phyloP scores from a whole-genome alignment of 1,140 invertebrate genomes.

The Anastrepha obliqua region DNA sequence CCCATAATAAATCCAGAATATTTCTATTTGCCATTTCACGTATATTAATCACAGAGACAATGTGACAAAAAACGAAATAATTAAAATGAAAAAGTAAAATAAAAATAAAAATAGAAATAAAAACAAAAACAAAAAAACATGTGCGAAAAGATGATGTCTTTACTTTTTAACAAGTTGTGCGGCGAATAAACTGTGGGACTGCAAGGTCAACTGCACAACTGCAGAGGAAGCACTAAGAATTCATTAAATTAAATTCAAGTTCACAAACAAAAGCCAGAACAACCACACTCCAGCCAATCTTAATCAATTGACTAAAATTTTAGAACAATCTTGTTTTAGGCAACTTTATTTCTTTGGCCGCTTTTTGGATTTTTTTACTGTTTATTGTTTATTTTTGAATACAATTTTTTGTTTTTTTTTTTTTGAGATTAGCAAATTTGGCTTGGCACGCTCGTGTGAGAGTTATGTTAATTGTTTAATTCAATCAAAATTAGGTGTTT shows the following conservation, averaged over 20 bases:
- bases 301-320: constrained; percentile 35
- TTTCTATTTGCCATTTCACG: constrained; percentile 23
- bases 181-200: constrained; percentile 43
- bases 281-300: neutral
- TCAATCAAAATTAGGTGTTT: neutral
- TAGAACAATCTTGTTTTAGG: constrained; percentile 43
- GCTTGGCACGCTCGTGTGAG: constrained; percentile 4
- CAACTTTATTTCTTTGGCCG: neutral
- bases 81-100: neutral
- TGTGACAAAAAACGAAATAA: constrained; percentile 19
- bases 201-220: constrained; percentile 50
- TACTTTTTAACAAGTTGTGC: constrained; percentile 49
- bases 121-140: neutral
- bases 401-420: neutral
- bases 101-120: neutral
- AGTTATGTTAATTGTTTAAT: constrained; percentile 32
- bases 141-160: constrained; percentile 7
- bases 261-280: constrained; percentile 31
- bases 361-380: neutral
- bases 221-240: constrained; percentile 31
- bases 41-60: constrained; percentile 25
- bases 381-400: neutral
- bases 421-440: neutral
- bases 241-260: constrained; percentile 42
- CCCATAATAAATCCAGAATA: constrained; percentile 35